A percentile compares a stretch with the other conserved stretches of the same genome.
These are phyloP conservation scores for Lapara coniferarum DNA, from an alignment of 2,888 invertebrate species.

Conservation along the genomic window DNA sequence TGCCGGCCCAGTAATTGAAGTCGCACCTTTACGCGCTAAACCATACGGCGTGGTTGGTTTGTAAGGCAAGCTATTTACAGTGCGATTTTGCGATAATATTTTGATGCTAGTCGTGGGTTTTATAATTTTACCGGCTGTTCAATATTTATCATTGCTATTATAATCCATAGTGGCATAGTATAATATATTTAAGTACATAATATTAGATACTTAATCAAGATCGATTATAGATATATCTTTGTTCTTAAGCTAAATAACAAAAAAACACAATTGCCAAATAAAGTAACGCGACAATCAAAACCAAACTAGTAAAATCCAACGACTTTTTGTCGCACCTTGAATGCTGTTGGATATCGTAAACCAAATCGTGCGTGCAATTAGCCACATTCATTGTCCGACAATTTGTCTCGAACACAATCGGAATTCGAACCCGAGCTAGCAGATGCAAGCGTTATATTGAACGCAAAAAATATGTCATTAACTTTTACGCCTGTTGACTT, in stretches of 20 bases:
- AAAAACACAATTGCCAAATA: too few relatives aligned
- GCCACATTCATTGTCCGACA: conserved; percentile 24
- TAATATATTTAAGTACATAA: too few relatives aligned
- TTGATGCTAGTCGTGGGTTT: neutral
- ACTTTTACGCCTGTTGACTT: conserved; percentile 18
- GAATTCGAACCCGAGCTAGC: conserved; percentile 24
- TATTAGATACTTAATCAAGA: too few relatives aligned
- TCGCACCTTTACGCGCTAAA: neutral
- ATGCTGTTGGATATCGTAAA: neutral
- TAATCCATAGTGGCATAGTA: too few relatives aligned
- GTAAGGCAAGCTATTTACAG: neutral
- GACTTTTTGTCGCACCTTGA: neutral
- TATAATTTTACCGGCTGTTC: too few relatives aligned
- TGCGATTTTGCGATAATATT: neutral
- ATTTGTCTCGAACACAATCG: conserved; percentile 26
- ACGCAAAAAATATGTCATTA: conserved; percentile 14
- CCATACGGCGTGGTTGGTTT: neutral
- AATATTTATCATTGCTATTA: too few relatives aligned
- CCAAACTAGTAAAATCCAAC: neutral
- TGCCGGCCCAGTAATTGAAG: conserved; percentile 10
- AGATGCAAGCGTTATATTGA: conserved; percentile 23
- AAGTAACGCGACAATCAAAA: neutral
- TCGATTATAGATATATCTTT: too few relatives aligned
- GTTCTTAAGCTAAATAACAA: too few relatives aligned
- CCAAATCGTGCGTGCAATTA: conserved; percentile 19